Conservation (phyloP, 92 coral and sea anemone genomes). For the Umimayanthus chanpuru region DNA sequence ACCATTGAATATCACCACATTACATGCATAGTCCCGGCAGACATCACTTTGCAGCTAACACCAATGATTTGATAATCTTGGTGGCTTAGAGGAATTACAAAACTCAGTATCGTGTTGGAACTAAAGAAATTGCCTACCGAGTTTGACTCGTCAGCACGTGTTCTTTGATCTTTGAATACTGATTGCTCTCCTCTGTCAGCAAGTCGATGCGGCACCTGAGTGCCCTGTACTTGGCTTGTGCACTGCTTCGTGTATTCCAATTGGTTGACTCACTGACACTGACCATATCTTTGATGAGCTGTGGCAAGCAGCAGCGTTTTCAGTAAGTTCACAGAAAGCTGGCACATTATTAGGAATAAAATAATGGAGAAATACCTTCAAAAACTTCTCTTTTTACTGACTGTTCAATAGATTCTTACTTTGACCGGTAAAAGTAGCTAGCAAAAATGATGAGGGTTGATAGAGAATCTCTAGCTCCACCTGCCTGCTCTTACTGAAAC, state of each 20-base stretch:
- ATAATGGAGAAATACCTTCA: too few species aligned
- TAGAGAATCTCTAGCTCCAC: too few species aligned
- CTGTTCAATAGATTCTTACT: too few species aligned
- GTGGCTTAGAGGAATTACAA: too few species aligned
- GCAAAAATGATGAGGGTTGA: too few species aligned
- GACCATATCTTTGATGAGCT: constrained; percentile 93
- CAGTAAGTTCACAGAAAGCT: too few species aligned
- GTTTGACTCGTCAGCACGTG: constrained; percentile 63
- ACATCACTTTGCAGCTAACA: background rate
- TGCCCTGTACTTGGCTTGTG: constrained; percentile 80
- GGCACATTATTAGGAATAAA: too few species aligned
- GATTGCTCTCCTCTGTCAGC: constrained; percentile 47
- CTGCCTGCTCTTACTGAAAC: too few species aligned
- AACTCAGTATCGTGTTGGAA: background rate
- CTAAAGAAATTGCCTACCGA: constrained; percentile 42
- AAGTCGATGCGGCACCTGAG: constrained; percentile 76
- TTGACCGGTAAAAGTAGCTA: too few species aligned
- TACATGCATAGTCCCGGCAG: background rate
- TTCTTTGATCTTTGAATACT: constrained; percentile 57
- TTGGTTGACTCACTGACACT: constrained; percentile 83
- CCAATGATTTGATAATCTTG: background rate
- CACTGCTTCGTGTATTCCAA: constrained; percentile 73
- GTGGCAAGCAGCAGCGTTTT: constrained; percentile 18
- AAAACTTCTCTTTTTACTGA: too few species aligned
- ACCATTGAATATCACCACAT: background rate